These are phyloP conservation scores for Trisateles emortualis DNA, from an alignment of 2,888 invertebrate species.

Conservation along the genomic window DNA sequence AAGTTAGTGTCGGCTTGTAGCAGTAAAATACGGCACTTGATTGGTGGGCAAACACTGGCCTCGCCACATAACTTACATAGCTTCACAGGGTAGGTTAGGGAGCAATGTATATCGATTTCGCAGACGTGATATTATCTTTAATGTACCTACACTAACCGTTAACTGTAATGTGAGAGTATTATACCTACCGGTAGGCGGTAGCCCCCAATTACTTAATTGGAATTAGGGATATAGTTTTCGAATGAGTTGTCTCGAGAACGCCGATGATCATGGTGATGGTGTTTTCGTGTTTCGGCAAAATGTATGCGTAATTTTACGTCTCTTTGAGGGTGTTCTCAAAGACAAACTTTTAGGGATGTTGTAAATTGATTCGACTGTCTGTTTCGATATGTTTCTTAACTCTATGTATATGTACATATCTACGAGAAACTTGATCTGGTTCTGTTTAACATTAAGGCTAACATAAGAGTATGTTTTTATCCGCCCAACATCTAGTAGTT, in stretches of 20 bases:
- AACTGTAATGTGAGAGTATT: slow-evolving; percentile 23
- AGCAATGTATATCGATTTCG: slow-evolving; percentile 54
- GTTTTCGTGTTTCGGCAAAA: slow-evolving; percentile 9
- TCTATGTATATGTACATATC: neutral
- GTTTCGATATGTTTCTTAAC: neutral
- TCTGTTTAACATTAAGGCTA: slow-evolving; percentile 8
- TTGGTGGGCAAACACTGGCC: slow-evolving; percentile 70
- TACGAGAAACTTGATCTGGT: slow-evolving; percentile 11
- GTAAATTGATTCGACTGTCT: neutral
- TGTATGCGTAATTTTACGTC: neutral
- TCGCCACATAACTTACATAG: slow-evolving; percentile 53
- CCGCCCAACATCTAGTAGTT: slow-evolving; percentile 12
- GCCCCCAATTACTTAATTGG: slow-evolving; percentile 60
- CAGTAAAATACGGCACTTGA: slow-evolving; percentile 79
- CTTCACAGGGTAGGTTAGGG: slow-evolving; percentile 44
- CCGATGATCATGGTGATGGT: slow-evolving; percentile 18
- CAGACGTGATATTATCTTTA: slow-evolving; percentile 52
- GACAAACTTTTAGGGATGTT: neutral
- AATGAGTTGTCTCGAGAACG: slow-evolving; percentile 33
- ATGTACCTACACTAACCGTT: slow-evolving; percentile 50
- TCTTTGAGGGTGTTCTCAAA: neutral
- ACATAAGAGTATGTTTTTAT: slow-evolving; percentile 11
- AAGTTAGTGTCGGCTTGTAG: slow-evolving; percentile 74
- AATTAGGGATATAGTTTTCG: slow-evolving; percentile 36
- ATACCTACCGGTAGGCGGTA: slow-evolving; percentile 43